Evolutionary conservation across 2,113 vertebrate species (phyloP), one percentile per base, ranked within the genome.

Genomic region (Podiceps cristatus): DNA sequence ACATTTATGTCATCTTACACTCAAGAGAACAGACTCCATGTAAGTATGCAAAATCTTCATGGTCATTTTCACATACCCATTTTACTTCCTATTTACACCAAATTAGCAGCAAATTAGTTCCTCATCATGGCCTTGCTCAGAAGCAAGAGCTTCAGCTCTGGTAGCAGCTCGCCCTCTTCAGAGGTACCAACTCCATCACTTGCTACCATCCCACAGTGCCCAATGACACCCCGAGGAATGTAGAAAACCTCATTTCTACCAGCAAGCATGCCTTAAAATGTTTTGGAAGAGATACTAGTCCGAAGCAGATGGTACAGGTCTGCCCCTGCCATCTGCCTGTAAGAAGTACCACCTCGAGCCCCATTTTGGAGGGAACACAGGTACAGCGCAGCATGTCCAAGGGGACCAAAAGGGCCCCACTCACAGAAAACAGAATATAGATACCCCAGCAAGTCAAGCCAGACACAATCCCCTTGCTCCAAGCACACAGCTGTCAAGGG

Each of bases 351-450:
- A 82, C 37, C 23, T 42, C 1, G 6, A 66, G n/a, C 9, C 31
- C 8, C 18, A 2, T 47, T 79, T 84, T 81, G 53, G 53, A 59
- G 40, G 19, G 33, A 84, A 31, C 20, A 37, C 9, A 59, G 45
- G 11, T 49, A 25, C 55, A 66, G 37, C 1, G 1, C 69, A 35
- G 6, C 2, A 0, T 67, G 35, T 66, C 18, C 47, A 42, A 44
- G 74, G 31, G 40, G 11, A 66, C 8, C 31, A 29, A 58, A 60
- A 56, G 47, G 23, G 8, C 22, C 17, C 3, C 7, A 47, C 45
- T 63, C 40, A 22, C 6, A 93, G n/a, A 60, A 77, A 35, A 87
- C 7, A 29, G 49, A 45, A 49, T 79, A 49, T 5, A 56, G 49
- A 10, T 71, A 35, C 14, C 59, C 31, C 31, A 73, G 42, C 6